Evolutionary conservation across 2,797 vertebrate species (phyloP), one percentile per base, ranked within the genome.

Genomic region (Pseudochaenichthys georgianus): DNA sequence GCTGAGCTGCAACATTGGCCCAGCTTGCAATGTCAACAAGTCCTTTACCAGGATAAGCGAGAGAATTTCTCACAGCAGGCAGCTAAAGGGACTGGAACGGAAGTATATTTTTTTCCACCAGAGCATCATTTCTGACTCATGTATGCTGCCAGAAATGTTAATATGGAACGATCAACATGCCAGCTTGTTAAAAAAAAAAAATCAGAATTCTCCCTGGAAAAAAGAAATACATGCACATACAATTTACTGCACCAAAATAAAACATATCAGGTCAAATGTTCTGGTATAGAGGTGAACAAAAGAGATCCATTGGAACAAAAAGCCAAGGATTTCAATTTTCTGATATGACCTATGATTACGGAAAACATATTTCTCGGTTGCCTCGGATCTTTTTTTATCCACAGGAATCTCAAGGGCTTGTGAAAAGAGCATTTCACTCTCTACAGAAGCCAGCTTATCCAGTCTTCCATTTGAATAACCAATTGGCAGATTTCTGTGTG

Each of bases 21-120:
- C 15, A 10, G 47, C 19, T 64, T 46, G 48, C 64, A 74, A 65
- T 82, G 81, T 87, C 84, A 85, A 86, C 71, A 72, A 81, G 80
- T 76, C 28, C 68, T 88, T 88, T 68, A 68, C 47, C 62, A 15
- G 76, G 68, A 77, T 75, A 73, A 82, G 76, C 47, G 12, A 48
- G 54, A 80, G n/a, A 54, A 64, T 72, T 87, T 55, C 57, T 63
- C 59, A 64, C 74, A 84, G 81, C 52, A 15, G 67, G 68, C 46
- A 23, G 65, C 46, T 64, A 13, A 63, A 69, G 54, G 16, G 31
- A 52, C 52, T 41, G 53, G 42, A 34, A 64, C 6, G 58, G 64
- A 73, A 77, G 21, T 11, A 55, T 46, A 67, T 10, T 19, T 47
- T 41, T 70, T 38, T 52, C 43, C 50, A 53, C 8, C 28, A 5